These are phyloP conservation scores for Lepus europaeus DNA, from an alignment of 2,113 vertebrate species.

Conservation along the genomic window DNA sequence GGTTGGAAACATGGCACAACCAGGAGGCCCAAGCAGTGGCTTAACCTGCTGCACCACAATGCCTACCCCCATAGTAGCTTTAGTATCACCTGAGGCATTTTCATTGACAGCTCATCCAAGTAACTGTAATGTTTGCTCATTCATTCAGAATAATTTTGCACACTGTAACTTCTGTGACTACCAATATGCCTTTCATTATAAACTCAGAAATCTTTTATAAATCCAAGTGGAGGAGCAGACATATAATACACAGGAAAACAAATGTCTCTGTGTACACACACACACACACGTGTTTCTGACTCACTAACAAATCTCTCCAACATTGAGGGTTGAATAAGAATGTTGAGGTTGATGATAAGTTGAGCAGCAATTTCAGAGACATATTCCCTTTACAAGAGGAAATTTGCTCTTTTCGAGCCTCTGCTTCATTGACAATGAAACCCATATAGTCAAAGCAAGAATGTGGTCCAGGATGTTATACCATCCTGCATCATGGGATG, in stretches of 20 bases:
- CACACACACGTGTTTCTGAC: neutral
- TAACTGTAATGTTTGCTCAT: neutral
- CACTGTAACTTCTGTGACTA: neutral
- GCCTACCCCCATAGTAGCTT: neutral
- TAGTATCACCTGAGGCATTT: neutral
- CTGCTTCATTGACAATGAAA: neutral
- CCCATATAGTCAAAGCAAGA: neutral
- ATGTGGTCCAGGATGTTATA: neutral
- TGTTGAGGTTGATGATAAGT: neutral
- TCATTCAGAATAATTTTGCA: slow-evolving; percentile 12
- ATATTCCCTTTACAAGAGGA: neutral
- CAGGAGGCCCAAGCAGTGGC: no score
- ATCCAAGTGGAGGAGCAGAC: neutral
- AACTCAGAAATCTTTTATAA: neutral
- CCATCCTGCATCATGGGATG: neutral
- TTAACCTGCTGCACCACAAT: no score
- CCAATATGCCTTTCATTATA: neutral
- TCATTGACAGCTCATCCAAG: neutral
- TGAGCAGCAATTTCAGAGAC: slow-evolving; percentile 6
- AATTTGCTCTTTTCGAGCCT: neutral
- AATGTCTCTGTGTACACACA: neutral
- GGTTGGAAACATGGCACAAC: no score
- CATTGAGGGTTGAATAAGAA: neutral
- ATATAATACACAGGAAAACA: neutral
- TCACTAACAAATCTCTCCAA: neutral